A percentile compares a stretch with the other conserved stretches of the same genome.
Evolutionary conservation across 2,888 invertebrate species (phyloP).

Genomic region (Drosophila formosana): DNA sequence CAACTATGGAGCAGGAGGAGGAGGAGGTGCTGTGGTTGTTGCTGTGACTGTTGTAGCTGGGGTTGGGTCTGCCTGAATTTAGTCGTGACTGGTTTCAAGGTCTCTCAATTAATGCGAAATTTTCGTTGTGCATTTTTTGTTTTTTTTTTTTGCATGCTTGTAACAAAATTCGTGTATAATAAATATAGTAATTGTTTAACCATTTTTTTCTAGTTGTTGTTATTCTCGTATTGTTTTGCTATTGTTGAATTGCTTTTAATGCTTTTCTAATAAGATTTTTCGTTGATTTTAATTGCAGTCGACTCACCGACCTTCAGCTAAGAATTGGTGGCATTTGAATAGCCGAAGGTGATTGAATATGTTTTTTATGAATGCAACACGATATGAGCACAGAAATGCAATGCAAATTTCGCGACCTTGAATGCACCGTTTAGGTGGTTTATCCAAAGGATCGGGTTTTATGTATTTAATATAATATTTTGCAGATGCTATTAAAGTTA

Average conservation of each 20-base stretch:
- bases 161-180: conserved; percentile 76
- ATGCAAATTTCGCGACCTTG: not conserved
- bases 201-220: conserved; percentile 38
- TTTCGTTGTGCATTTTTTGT: conserved; percentile 70
- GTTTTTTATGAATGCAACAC: conserved; percentile 17
- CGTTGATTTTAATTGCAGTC: conserved; percentile 71
- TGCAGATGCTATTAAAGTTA: too few species aligned
- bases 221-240: conserved; percentile 24
- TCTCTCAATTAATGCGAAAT: conserved; percentile 79
- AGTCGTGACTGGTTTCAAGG: conserved; percentile 80
- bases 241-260: conserved; percentile 56
- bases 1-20: conserved; percentile 2
- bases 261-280: conserved; percentile 78
- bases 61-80: conserved; percentile 72
- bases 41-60: conserved; percentile 36
- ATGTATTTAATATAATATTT: too few species aligned
- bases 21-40: conserved; percentile 13
- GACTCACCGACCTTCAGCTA: conserved; percentile 61
- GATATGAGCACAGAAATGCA: conserved; percentile 20
- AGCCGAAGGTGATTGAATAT: conserved; percentile 23
- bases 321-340: conserved; percentile 58
- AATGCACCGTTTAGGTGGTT: too few species aligned
- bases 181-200: conserved; percentile 76
- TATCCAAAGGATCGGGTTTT: too few species aligned
- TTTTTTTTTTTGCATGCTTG: conserved; percentile 64